Base-by-base conservation (phyloP, 2,113 vertebrate genomes). In the Taxidea taxus region DNA sequence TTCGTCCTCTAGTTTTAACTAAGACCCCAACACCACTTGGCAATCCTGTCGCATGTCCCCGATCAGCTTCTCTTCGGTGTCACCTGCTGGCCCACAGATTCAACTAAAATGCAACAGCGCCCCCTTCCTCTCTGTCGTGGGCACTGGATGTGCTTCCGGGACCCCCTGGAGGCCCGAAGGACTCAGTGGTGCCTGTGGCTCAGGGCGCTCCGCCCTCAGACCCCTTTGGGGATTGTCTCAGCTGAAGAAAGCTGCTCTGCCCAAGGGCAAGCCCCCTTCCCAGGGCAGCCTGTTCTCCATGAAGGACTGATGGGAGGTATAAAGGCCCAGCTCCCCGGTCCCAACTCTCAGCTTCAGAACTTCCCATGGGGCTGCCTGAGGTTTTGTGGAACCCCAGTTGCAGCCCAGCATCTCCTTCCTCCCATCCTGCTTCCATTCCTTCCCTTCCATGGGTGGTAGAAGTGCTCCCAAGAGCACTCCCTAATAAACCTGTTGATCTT, bases 61-160 rank as follows among this genome's bases (percentile, higher is more conserved):
- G 31, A 31, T 56, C 27, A 68, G 25, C 6, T 51, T 54, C 54
- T 91, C 42, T 86, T 80, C 54, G 15, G 37, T 42, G 23, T 56
- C 20, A 20, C 42, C 8, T 0, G 1, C n/a, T 20, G 58, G 58
- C 23, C 4, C 12, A 51, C 18, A 18, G 94, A 27, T 58, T 94
- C 70, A 94, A 78, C 1, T 14, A 64, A 75, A 93, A 25, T 78
- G 97, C 97, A 93, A 87, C 29, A 88, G 91, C 58, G 21, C 89
- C 93, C 91, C 60, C 89, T 98, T 87, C 27, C 82, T 66, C 16
- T 64, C 86, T 29, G 14, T 64, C 56, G 49, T 2, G 31, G 82
- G 25, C 47, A 62, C 64, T 29, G 82, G 15, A 34, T 34, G n/a
- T 66, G 58, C 51, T 89, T 82, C 39, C 15, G 37, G 2, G 29